Evolutionary conservation across 2,888 invertebrate genomes (phyloP).

Genomic region (Anagyrus pseudococci): DNA sequence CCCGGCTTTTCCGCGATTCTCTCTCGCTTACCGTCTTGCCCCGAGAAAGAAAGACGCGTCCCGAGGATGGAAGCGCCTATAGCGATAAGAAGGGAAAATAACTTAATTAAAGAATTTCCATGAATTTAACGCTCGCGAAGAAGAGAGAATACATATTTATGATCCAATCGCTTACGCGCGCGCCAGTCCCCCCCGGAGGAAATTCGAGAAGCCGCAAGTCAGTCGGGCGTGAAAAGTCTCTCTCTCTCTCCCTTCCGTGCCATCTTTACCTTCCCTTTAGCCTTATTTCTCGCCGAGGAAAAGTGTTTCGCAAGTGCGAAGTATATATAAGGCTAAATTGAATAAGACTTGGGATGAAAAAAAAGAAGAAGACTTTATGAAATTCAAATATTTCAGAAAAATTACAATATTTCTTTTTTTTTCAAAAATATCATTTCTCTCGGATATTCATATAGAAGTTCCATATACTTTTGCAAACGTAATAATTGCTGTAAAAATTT

Average conservation of each 20-base stretch:
- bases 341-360: neutral
- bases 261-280: constrained; percentile 21
- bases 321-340: neutral
- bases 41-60: constrained; percentile 46
- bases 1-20: neutral
- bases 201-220: constrained; percentile 47
- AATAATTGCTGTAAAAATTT: too few species aligned
- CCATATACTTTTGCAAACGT: too few species aligned
- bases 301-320: neutral
- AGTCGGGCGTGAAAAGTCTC: constrained; percentile 39
- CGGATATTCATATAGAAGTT: too few species aligned
- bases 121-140: constrained; percentile 54
- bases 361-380: neutral
- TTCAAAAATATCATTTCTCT: too few species aligned
- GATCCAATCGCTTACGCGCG: constrained; percentile 50
- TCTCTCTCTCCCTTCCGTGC: constrained; percentile 19
- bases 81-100: too few species aligned
- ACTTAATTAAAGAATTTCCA: constrained; percentile 62
- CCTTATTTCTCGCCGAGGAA: neutral
- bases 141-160: constrained; percentile 60
- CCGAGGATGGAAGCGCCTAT: too few species aligned
- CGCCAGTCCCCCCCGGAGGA: constrained; percentile 40
- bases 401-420: too few species aligned
- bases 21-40: neutral
- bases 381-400: too few species aligned